Conservation (phyloP, 1,140 invertebrate genomes). For the Drosophila micromelanica region DNA sequence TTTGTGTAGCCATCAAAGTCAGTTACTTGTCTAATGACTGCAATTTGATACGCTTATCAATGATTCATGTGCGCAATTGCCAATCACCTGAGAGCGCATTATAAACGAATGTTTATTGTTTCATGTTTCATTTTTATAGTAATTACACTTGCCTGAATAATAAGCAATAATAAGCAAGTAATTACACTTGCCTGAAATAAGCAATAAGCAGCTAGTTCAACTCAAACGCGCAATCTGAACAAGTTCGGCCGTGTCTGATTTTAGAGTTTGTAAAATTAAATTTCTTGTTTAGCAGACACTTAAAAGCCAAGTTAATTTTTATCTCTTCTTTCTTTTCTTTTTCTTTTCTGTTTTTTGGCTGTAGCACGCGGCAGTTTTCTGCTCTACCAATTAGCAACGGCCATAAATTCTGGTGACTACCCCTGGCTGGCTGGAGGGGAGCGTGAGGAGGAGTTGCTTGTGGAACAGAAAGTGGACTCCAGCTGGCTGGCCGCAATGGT, state of each 20-base stretch:
- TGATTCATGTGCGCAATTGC: conserved; percentile 70
- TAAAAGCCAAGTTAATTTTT: conserved; percentile 49
- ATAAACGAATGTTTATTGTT: no score
- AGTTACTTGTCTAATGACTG: conserved; percentile 74
- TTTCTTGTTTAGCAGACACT: conserved; percentile 53
- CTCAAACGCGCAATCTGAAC: conserved; percentile 32
- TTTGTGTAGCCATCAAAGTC: conserved; percentile 56
- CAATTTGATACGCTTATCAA: conserved; percentile 76
- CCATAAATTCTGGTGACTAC: conserved; percentile 69
- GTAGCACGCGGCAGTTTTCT: conserved; percentile 67
- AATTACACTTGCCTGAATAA: no score
- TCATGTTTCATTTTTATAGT: no score
- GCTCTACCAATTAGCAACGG: conserved; percentile 75
- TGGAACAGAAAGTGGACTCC: conserved; percentile 51
- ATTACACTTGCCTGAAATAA: conserved; percentile 72
- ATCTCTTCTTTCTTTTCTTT: conserved; percentile 6
- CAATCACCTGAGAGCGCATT: conserved; percentile 48
- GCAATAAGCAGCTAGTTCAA: conserved; percentile 70
- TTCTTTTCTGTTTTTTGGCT: conserved; percentile 11
- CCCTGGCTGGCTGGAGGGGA: conserved; percentile 34
- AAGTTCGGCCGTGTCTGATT: not conserved
- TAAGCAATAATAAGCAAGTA: no score
- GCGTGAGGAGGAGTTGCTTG: conserved; percentile 36
- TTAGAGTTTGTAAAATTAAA: conserved; percentile 50
- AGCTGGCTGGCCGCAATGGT: conserved; percentile 73